Conservation (phyloP, 2,797 vertebrate species). For the Cyclopterus lumpus region DNA sequence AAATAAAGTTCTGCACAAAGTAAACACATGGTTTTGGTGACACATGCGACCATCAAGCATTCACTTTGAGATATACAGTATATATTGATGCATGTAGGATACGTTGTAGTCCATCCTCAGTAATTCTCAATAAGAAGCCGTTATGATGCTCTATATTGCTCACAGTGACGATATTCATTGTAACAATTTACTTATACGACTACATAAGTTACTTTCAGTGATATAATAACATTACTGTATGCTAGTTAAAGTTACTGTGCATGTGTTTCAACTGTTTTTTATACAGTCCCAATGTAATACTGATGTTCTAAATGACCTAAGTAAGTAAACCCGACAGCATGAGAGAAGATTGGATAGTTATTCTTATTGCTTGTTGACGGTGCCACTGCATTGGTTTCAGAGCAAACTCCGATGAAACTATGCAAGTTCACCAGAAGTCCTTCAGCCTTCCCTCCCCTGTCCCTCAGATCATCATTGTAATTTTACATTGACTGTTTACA, state of each 20-base stretch:
- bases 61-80: background rate
- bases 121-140: background rate
- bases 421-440: too few relatives aligned
- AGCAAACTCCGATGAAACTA: too few relatives aligned
- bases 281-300: background rate
- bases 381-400: too few relatives aligned
- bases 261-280: background rate
- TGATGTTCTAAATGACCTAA: background rate
- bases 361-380: background rate
- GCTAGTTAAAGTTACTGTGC: background rate
- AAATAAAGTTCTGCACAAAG: background rate
- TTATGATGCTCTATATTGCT: background rate
- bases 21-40: background rate
- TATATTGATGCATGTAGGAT: background rate
- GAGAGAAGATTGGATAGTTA: background rate
- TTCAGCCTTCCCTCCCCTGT: background rate
- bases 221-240: background rate
- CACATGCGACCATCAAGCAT: background rate
- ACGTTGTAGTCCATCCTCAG: background rate
- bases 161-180: background rate
- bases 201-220: background rate
- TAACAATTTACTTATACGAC: background rate
- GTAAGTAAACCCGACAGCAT: background rate
- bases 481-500: slow-evolving; percentile 43
- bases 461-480: slow-evolving; percentile 17